Evolutionary conservation across 1,140 invertebrate genomes (phyloP), one percentile per base, ranked within the genome.

Genomic region (Cyclina sinensis): DNA sequence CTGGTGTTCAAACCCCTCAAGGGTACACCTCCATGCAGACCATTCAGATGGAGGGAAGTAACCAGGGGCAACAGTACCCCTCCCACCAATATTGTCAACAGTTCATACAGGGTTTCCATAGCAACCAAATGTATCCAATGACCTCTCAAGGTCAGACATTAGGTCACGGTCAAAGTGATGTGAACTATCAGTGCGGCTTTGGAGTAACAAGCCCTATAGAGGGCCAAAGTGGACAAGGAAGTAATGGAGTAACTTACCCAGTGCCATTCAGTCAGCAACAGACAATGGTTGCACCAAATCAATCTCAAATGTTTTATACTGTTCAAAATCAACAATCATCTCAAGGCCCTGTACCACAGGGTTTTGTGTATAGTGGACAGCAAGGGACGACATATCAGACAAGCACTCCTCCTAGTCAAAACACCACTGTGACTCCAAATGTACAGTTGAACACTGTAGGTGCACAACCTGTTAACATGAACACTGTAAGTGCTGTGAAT

Each of bases 391-490:
- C 74, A 79, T 86, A 79, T 86, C 54, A 78, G 39, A 86, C 46
- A 48, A 76, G 21, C 39, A 86, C 70, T 39, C 84, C 84, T 35
- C 84, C 84, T 79, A 86, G 57, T 79, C 73, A 86, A 65, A 86
- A 86, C 48, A 39, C 48, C 27, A 46, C 84, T 57, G 84, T 79
- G 35, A 79, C 46, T 57, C 74, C 73, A 79, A 68, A 78, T 48
- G 73, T 79, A 32, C 70, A 86, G 57, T 46, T 86, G 51, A 78
- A 37, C 35, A 57, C 39, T 43, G 39, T 76, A 46, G 39, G 24
- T 39, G 32, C 32, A 18, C 84, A 86, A 32, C 68, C 68, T n/a
- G 48, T 74, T 32, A 74, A 57, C n/a, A 24, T 76, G 68, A 83
- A 68, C 57, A 65, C 43, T 46, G 37, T 30, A 32, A 81, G 43